phyloP scores from a whole-genome alignment of 1,140 invertebrate genomes.

The Limonius californicus region DNA sequence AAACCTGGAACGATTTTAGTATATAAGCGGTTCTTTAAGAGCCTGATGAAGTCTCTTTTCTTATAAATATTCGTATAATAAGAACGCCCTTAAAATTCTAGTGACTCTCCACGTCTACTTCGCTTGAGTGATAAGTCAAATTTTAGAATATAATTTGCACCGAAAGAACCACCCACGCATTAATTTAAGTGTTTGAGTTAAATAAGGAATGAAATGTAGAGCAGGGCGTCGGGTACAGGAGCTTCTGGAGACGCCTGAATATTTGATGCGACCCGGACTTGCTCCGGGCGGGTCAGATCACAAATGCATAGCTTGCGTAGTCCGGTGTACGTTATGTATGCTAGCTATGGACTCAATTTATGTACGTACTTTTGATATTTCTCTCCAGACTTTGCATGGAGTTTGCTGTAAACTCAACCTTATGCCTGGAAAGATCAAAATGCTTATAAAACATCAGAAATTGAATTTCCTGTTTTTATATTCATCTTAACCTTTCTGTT shows the following conservation, averaged over 20 bases:
- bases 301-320: constrained; percentile 12
- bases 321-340: constrained; percentile 19
- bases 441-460: neutral
- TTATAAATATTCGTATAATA: too few species aligned
- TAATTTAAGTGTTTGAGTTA: neutral
- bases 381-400: neutral
- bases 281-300: constrained; percentile 7
- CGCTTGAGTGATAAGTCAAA: neutral
- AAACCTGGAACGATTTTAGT: too few species aligned
- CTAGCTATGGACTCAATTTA: constrained; percentile 15
- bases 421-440: neutral
- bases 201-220: constrained; percentile 7
- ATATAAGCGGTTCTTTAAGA: too few species aligned
- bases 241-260: neutral
- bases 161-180: constrained; percentile 1
- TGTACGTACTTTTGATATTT: constrained; percentile 20
- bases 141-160: neutral
- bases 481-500: neutral
- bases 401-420: neutral
- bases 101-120: too few species aligned
- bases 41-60: too few species aligned
- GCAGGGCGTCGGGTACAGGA: neutral
- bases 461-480: constrained; percentile 5
- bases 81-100: too few species aligned
- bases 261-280: neutral